These are phyloP conservation scores for Dryocosmus kuriphilus DNA, from an alignment of 2,888 invertebrate genomes.

Conservation along the genomic window DNA sequence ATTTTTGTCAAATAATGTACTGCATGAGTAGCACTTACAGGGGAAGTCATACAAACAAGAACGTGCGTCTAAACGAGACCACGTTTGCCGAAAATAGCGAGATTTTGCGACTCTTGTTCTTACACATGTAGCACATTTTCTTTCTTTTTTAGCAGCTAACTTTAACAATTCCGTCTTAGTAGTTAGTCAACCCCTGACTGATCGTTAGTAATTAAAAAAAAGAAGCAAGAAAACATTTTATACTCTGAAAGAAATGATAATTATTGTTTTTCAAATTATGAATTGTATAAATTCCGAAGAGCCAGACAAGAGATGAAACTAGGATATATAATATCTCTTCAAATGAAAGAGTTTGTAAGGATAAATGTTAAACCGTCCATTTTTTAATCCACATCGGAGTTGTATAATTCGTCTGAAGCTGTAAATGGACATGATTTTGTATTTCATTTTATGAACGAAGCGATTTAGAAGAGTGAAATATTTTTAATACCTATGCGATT, in stretches of 20 bases:
- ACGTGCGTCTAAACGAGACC: conserved; percentile 37
- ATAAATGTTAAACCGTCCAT: not conserved
- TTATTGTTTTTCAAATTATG: not conserved
- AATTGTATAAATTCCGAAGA: not conserved
- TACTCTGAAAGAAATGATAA: not conserved
- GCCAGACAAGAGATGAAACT: not conserved
- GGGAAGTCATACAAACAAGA: conserved; percentile 41
- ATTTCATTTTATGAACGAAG: not conserved
- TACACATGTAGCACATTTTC: not conserved
- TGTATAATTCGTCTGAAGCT: not conserved
- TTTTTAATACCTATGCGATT: not conserved
- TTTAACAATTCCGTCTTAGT: not conserved
- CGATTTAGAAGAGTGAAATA: not conserved
- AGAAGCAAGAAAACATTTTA: too few relatives aligned
- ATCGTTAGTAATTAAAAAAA: not conserved
- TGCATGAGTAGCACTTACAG: not conserved
- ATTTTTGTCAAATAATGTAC: conserved; percentile 18
- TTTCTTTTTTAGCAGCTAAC: not conserved
- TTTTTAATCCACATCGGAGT: not conserved
- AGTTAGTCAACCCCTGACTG: not conserved
- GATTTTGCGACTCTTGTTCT: not conserved
- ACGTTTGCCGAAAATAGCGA: conserved; percentile 26
- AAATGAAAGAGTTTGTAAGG: not conserved
- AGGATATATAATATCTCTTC: not conserved
- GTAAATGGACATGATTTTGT: not conserved